phyloP scores from a whole-genome alignment of 2,888 invertebrate species.

The Augiades crinisus region DNA sequence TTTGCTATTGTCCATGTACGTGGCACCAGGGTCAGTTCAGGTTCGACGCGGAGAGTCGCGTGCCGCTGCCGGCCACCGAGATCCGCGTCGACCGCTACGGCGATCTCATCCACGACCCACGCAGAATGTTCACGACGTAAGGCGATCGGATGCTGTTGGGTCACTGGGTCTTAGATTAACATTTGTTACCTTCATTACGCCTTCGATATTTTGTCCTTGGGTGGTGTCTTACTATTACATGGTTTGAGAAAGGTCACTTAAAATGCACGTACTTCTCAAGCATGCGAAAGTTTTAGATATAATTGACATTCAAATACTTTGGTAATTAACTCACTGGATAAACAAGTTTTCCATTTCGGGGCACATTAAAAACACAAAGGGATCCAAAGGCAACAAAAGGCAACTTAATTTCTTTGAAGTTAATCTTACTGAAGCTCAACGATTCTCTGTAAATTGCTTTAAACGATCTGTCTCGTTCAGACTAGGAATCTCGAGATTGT shows the following conservation, averaged over 20 bases:
- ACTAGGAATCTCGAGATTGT: slow-evolving; percentile 27
- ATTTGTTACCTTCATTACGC: too few species aligned
- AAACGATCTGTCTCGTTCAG: slow-evolving; percentile 38
- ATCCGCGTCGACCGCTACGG: slow-evolving; percentile 83
- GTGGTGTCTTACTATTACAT: background rate
- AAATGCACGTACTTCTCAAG: background rate
- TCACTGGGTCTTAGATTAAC: slow-evolving; percentile 7
- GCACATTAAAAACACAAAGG: slow-evolving; percentile 40
- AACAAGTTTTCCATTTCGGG: slow-evolving; percentile 31
- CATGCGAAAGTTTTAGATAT: background rate
- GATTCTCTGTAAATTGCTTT: slow-evolving; percentile 38
- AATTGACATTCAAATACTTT: slow-evolving; percentile 17
- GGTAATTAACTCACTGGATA: slow-evolving; percentile 31
- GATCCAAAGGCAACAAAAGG: slow-evolving; percentile 41
- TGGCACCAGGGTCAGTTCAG: slow-evolving; percentile 91
- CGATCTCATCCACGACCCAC: slow-evolving; percentile 72
- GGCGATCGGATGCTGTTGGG: slow-evolving; percentile 40
- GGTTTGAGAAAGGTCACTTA: background rate
- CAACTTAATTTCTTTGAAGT: slow-evolving; percentile 45
- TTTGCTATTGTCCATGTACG: slow-evolving; percentile 44
- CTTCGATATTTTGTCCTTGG: too few species aligned
- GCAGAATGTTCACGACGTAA: slow-evolving; percentile 82
- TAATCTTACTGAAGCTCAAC: slow-evolving; percentile 41
- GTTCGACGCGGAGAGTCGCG: slow-evolving; percentile 92
- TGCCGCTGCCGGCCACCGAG: slow-evolving; percentile 88